Evolutionary conservation across 2,888 invertebrate species (phyloP), one percentile per base, ranked within the genome.

Genomic region (Coleophora deauratella): DNA sequence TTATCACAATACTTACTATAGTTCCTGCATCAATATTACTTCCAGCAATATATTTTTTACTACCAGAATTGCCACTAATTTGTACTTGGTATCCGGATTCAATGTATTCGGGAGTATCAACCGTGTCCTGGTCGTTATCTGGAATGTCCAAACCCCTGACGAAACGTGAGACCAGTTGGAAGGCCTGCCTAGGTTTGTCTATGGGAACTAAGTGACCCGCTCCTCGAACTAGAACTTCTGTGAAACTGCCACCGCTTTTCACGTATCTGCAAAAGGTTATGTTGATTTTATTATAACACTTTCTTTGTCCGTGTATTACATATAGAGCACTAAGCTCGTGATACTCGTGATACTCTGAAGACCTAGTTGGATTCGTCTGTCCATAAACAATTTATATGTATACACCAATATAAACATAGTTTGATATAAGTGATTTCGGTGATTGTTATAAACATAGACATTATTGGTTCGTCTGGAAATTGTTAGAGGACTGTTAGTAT

Each of bases 171-270:
- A 78, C 53, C 0, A 80, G 54, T 15, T 65, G 43, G 2, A 49
- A 63, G 0, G 87, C 78, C 53, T 86, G 62, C 0, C 54, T 73
- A 0, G 90, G 90, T 48, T 89, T 88, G 64, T 91, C 90, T 14
- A 82, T 66, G 0, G 90, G 89, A 0, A 88, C 88, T 56, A 90
- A 74, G 56, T 91, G 91, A 0, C 91, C 91, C 1, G 90, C 88
- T 41, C 87, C 86, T 2, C 87, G 70, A 1, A 91, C 80, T 8
- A 89, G 49, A 0, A 88, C 81, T 58, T 89, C 89, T 1, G 85
- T 86, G 11, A 91, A 76, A 35, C 85, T 78, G 1, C 85, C 85
- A 0, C 84, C 87, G 39, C 75, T 77, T 61, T 87, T 89, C 1
- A 85, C 76, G 64, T 89, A 90, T 9, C 89, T 90, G 55, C 21